A percentile compares a stretch with the other conserved stretches of the same genome.
These are phyloP conservation scores for Macaria liturata DNA, from an alignment of 2,888 invertebrate genomes.

Conservation along the genomic window DNA sequence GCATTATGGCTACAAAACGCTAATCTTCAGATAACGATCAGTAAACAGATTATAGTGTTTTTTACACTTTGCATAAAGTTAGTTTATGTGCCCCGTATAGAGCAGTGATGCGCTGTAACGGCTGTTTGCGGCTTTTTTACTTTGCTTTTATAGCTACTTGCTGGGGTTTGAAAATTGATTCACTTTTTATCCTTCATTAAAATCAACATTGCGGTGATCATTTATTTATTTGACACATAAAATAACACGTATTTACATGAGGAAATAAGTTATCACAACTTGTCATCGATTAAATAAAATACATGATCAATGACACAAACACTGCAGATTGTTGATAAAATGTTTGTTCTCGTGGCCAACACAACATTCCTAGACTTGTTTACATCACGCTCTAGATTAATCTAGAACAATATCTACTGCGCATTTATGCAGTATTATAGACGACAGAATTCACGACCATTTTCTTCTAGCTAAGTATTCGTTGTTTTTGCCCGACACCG, in stretches of 20 bases:
- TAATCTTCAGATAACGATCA: conserved; percentile 26
- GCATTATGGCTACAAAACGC: conserved; percentile 10
- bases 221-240: too few relatives aligned
- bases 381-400: conserved; percentile 21
- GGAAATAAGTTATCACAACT: too few relatives aligned
- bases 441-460: conserved; percentile 5
- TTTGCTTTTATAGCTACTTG: too few relatives aligned
- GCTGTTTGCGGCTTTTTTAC: conserved; percentile 9
- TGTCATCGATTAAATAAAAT: too few relatives aligned
- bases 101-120: conserved; percentile 19
- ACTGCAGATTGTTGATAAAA: too few relatives aligned
- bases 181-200: too few relatives aligned
- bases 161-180: too few relatives aligned
- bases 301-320: too few relatives aligned
- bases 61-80: conserved; percentile 30
- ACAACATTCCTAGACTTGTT: conserved; percentile 9
- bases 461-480: conserved; percentile 7
- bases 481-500: conserved; percentile 17
- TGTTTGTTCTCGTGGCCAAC: not conserved
- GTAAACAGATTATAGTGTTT: conserved; percentile 29
- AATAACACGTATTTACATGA: too few relatives aligned
- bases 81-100: not conserved
- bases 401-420: conserved; percentile 28
- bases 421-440: conserved; percentile 16
- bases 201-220: too few relatives aligned